These are phyloP conservation scores for Zenarchopterus dispar DNA, from an alignment of 2,797 vertebrate species.

Conservation along the genomic window DNA sequence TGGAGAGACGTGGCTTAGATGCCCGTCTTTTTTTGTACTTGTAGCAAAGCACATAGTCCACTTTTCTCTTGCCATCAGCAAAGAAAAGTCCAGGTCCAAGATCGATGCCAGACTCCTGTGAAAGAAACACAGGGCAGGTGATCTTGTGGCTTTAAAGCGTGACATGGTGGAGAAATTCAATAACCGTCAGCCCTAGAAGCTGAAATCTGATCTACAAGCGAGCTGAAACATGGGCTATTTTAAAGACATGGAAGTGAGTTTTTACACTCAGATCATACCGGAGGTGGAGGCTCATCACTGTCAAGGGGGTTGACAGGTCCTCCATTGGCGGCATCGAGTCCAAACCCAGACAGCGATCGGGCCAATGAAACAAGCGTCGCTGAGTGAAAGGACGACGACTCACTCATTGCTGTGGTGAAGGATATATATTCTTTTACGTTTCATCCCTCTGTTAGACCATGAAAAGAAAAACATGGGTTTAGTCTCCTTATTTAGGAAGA, in stretches of 20 bases:
- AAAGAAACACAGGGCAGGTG: constrained; percentile 25
- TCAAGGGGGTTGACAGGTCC: constrained; percentile 52
- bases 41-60: constrained; percentile 93
- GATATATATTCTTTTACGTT: constrained; percentile 76
- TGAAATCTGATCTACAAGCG: background rate
- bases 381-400: constrained; percentile 69
- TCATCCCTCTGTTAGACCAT: constrained; percentile 80
- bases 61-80: constrained; percentile 89
- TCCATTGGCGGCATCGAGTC: constrained; percentile 67
- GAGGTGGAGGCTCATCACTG: constrained; percentile 50
- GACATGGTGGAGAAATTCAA: background rate
- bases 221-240: background rate
- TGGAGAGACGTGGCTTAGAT: constrained; percentile 64
- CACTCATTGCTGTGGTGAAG: constrained; percentile 72
- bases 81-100: constrained; percentile 86
- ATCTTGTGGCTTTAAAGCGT: background rate
- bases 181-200: no score
- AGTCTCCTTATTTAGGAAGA: background rate
- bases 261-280: constrained; percentile 48
- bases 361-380: constrained; percentile 84
- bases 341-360: constrained; percentile 65
- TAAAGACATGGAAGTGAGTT: background rate
- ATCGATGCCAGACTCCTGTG: constrained; percentile 76
- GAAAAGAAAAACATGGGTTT: constrained; percentile 2
- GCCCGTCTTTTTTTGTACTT: constrained; percentile 85